Evolutionary conservation across 2,113 vertebrate genomes (phyloP).

Genomic region (Neolamprologus falcicula): DNA sequence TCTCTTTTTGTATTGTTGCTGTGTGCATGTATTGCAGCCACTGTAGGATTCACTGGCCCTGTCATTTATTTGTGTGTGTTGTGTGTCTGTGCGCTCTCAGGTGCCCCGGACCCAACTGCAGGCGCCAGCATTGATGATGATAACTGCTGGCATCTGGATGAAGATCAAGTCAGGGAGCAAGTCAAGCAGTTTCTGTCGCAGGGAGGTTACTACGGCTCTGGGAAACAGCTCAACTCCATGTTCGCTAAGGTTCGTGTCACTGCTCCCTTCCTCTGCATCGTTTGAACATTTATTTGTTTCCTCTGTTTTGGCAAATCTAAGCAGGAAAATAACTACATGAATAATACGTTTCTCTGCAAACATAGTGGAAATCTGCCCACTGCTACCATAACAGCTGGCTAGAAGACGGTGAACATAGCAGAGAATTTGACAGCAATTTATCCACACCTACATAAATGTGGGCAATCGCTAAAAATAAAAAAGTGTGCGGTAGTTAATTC

Average conservation of each 20-base stretch:
- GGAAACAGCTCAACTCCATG: slow-evolving; percentile 99
- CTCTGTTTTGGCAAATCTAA: neutral
- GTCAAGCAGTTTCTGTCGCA: slow-evolving; percentile 98
- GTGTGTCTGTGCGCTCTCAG: slow-evolving; percentile 47
- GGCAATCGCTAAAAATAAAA: neutral
- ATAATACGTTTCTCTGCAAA: neutral
- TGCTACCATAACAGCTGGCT: neutral
- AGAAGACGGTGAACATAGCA: neutral
- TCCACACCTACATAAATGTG: neutral
- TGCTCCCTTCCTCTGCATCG: neutral
- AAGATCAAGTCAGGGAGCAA: slow-evolving; percentile 97
- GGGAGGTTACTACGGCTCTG: slow-evolving; percentile 96
- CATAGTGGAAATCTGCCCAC: neutral
- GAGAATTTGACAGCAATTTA: neutral
- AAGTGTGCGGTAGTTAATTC: neutral
- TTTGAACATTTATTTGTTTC: neutral
- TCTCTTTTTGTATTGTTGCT: neutral
- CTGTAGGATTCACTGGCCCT: neutral
- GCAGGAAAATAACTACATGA: neutral
- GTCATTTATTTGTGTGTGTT: neutral
- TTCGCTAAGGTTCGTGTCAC: slow-evolving; percentile 86
- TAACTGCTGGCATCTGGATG: slow-evolving; percentile 99
- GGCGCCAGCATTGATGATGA: slow-evolving; percentile 96
- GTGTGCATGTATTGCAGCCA: neutral
- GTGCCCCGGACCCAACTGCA: slow-evolving; percentile 94